A percentile compares a stretch with the other conserved stretches of the same genome.
Evolutionary conservation across 2,888 invertebrate genomes (phyloP).

Genomic region (Ecliptopera silaceata): DNA sequence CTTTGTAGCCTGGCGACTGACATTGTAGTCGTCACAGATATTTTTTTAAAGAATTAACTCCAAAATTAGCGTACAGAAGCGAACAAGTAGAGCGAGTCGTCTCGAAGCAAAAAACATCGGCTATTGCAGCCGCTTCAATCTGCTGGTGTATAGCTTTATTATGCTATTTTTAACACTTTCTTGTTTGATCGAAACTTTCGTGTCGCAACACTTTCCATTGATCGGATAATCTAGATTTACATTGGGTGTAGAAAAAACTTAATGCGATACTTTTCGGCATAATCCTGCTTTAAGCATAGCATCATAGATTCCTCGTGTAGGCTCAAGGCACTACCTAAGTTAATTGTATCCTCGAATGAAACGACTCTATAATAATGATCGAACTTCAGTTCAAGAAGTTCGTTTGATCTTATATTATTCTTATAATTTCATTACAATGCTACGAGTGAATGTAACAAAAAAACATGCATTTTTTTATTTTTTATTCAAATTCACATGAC

Average conservation of each 20-base stretch:
- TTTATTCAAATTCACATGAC: no score
- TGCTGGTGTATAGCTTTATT: constrained; percentile 48
- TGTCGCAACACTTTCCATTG: constrained; percentile 58
- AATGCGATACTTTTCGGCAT: constrained; percentile 1
- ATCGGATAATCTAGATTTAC: constrained; percentile 35
- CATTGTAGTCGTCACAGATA: constrained; percentile 45
- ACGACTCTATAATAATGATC: no score
- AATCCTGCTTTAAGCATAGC: neutral
- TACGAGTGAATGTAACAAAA: no score
- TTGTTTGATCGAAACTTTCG: constrained; percentile 49
- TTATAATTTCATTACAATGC: no score
- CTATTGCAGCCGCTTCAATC: constrained; percentile 54
- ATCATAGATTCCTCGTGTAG: neutral
- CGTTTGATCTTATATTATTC: no score
- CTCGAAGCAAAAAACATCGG: constrained; percentile 43
- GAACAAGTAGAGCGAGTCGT: constrained; percentile 58
- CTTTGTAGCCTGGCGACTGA: constrained; percentile 29
- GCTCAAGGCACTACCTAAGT: no score
- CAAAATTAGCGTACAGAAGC: constrained; percentile 54
- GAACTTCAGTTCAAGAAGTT: no score
- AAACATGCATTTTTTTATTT: no score
- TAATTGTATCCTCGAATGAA: no score
- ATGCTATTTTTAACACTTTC: constrained; percentile 48
- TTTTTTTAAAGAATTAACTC: constrained; percentile 53
- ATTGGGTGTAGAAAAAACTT: neutral